A percentile compares a stretch with the other conserved stretches of the same genome.
Evolutionary conservation across 2,113 vertebrate genomes (phyloP).

Genomic region (Phrynosoma blainvillii): DNA sequence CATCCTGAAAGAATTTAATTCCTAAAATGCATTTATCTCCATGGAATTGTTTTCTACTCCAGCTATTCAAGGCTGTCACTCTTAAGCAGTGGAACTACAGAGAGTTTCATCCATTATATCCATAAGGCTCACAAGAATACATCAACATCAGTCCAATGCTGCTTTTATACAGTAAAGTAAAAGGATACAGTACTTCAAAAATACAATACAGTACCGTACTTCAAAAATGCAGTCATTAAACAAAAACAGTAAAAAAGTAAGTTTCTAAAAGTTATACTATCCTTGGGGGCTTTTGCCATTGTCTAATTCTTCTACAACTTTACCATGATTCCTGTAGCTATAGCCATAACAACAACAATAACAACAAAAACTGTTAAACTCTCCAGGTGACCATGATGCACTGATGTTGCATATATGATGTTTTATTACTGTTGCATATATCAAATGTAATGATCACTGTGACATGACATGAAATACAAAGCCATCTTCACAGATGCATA

Average conservation of each 20-base stretch:
- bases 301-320: not conserved
- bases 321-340: not conserved
- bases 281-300: not conserved
- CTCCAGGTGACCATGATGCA: too few relatives aligned
- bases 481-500: too few relatives aligned
- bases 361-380: not conserved
- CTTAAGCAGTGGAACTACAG: not conserved
- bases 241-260: not conserved
- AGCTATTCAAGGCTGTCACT: not conserved
- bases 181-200: not conserved
- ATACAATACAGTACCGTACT: not conserved
- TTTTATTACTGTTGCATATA: too few relatives aligned
- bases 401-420: too few relatives aligned
- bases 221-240: not conserved
- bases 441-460: too few relatives aligned
- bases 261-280: not conserved
- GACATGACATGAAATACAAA: too few relatives aligned
- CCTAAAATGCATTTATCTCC: not conserved
- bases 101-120: not conserved
- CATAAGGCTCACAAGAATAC: not conserved
- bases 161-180: not conserved
- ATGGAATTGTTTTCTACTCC: not conserved
- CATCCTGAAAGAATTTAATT: too few relatives aligned
- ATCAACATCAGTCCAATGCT: not conserved
- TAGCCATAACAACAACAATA: too few relatives aligned